Conservation (phyloP, 2,888 invertebrate genomes). For the Neoscelio sp. region DNA sequence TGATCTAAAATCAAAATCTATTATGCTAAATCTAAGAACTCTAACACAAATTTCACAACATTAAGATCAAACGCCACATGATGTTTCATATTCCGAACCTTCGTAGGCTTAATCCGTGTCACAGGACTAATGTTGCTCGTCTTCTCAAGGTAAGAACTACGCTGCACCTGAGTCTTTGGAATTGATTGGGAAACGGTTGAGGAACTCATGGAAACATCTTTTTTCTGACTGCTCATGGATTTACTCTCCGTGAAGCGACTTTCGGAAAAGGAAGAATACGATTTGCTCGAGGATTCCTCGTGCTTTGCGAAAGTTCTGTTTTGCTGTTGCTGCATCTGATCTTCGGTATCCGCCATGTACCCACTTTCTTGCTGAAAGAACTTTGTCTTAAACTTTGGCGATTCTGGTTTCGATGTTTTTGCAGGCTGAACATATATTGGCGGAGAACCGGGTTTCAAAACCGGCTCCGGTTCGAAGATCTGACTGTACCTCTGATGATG, state of each 20-base stretch:
- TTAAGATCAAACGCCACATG: slow-evolving; percentile 66
- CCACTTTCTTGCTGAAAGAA: slow-evolving; percentile 85
- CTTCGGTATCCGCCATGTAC: slow-evolving; percentile 89
- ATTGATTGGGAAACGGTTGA: slow-evolving; percentile 64
- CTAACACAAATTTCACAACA: slow-evolving; percentile 18
- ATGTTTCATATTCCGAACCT: slow-evolving; percentile 77
- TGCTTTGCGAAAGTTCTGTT: slow-evolving; percentile 76
- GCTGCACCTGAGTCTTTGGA: slow-evolving; percentile 75
- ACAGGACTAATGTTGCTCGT: slow-evolving; percentile 73
- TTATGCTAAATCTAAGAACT: not conserved
- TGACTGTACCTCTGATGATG: slow-evolving; percentile 71
- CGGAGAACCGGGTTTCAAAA: slow-evolving; percentile 80
- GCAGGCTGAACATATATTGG: slow-evolving; percentile 80
- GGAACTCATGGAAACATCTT: slow-evolving; percentile 68
- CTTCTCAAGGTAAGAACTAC: slow-evolving; percentile 78
- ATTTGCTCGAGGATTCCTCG: slow-evolving; percentile 75
- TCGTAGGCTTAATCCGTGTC: slow-evolving; percentile 76
- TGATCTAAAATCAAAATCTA: not conserved
- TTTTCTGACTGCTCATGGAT: slow-evolving; percentile 76
- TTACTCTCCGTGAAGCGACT: slow-evolving; percentile 78
- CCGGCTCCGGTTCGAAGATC: slow-evolving; percentile 68
- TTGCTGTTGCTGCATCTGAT: slow-evolving; percentile 77
- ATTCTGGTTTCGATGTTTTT: slow-evolving; percentile 82
- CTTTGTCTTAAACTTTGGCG: slow-evolving; percentile 84
- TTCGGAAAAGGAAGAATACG: slow-evolving; percentile 77